These are phyloP conservation scores for Pterophyllum scalare DNA, from an alignment of 2,113 vertebrate genomes.

Conservation along the genomic window DNA sequence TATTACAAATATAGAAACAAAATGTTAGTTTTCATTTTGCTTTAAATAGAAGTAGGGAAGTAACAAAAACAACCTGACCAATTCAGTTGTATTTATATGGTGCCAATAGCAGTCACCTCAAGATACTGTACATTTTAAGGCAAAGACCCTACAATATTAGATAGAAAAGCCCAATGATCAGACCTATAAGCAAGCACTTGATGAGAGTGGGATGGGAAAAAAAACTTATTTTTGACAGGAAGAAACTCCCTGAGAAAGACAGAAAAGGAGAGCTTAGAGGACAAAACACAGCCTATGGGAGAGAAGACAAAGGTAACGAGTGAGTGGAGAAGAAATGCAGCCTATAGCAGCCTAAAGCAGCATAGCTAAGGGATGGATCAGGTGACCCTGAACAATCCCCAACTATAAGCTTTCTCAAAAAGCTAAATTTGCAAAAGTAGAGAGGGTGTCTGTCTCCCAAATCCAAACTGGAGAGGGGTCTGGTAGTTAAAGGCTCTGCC, in stretches of 20 bases:
- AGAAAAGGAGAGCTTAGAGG: not conserved
- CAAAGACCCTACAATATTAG: not conserved
- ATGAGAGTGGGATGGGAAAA: accelerated
- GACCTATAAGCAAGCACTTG: not conserved
- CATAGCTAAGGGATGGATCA: not conserved
- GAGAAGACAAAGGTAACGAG: not conserved
- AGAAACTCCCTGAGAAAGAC: not conserved
- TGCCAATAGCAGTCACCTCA: not conserved
- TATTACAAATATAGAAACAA: not conserved
- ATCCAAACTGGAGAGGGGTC: not conserved
- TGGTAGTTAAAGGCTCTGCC: not conserved
- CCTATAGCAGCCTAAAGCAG: not conserved
- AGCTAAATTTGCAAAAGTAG: not conserved
- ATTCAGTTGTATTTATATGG: not conserved
- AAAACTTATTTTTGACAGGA: accelerated
- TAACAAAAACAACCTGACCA: not conserved
- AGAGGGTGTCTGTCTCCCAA: accelerated
- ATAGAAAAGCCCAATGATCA: not conserved
- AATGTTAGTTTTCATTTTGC: not conserved
- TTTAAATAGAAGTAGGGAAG: not conserved
- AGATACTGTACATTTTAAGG: not conserved
- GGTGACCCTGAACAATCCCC: not conserved
- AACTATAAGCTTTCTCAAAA: not conserved
- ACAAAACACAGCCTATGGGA: not conserved
- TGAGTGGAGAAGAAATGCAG: not conserved